phyloP scores from a whole-genome alignment of 2,797 vertebrate genomes.

The Neosalanx taihuensis region DNA sequence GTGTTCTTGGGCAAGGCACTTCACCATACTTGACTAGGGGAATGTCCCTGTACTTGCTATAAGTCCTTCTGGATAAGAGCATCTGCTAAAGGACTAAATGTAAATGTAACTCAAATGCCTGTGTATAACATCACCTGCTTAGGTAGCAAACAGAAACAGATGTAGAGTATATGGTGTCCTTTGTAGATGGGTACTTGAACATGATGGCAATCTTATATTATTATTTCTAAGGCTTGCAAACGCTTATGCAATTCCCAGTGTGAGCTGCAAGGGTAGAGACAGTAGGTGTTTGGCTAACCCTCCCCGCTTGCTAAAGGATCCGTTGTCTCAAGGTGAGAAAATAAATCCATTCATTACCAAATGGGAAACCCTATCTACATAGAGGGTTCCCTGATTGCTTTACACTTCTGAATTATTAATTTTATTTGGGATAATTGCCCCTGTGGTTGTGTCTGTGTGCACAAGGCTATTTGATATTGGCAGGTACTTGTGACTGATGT shows the following conservation, averaged over 20 bases:
- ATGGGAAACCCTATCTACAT: slow-evolving; percentile 39
- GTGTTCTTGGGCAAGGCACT: no score
- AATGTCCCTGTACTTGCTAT: no score
- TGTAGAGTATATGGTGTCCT: neutral
- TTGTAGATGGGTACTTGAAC: slow-evolving; percentile 4
- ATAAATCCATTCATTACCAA: slow-evolving; percentile 35
- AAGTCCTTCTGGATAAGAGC: no score
- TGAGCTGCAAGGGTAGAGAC: neutral
- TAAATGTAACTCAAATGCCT: no score
- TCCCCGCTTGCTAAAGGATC: neutral
- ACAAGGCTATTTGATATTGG: slow-evolving; percentile 29
- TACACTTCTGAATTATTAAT: slow-evolving; percentile 67
- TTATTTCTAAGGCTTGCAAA: neutral
- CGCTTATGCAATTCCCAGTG: neutral
- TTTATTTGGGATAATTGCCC: slow-evolving; percentile 55
- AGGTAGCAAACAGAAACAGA: no score
- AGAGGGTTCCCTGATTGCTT: slow-evolving; percentile 45
- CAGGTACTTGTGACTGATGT: slow-evolving; percentile 53
- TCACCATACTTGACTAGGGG: no score
- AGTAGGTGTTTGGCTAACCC: neutral
- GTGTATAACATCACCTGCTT: no score
- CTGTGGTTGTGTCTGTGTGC: slow-evolving; percentile 52
- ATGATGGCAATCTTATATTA: neutral
- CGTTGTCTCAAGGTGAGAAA: slow-evolving; percentile 26
- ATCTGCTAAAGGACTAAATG: no score